phyloP scores from a whole-genome alignment of 2,797 vertebrate genomes.

The Lacerta bilineata region DNA sequence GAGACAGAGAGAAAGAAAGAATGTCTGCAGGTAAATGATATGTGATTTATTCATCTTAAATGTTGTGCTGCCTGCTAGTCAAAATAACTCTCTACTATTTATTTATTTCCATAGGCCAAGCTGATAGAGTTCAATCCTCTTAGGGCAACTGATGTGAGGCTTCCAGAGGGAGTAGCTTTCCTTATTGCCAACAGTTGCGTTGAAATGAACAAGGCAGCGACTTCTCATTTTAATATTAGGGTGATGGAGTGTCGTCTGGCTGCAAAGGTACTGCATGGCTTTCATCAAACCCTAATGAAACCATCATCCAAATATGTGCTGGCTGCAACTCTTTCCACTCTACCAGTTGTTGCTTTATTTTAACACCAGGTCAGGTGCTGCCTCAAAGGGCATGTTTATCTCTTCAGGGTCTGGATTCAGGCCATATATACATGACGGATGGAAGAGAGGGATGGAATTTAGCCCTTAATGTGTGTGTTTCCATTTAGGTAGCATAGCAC shows the following conservation, averaged over 20 bases:
- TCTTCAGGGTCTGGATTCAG: constrained; percentile 56
- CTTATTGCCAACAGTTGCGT: constrained; percentile 97
- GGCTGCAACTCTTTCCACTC: constrained; percentile 46
- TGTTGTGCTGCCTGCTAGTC: constrained; percentile 62
- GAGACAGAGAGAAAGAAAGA: constrained; percentile 22
- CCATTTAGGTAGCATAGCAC: constrained; percentile 41
- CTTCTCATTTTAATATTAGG: constrained; percentile 95
- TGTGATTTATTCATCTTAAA: constrained; percentile 72
- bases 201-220: constrained; percentile 98
- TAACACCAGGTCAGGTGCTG: constrained; percentile 73
- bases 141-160: constrained; percentile 90
- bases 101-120: constrained; percentile 88
- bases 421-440: constrained; percentile 53
- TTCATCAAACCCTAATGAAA: constrained; percentile 68
- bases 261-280: constrained; percentile 88
- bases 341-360: constrained; percentile 49
- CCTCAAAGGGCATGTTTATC: constrained; percentile 63
- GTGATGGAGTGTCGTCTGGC: constrained; percentile 96
- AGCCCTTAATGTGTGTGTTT: constrained; percentile 50
- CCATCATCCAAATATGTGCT: constrained; percentile 64
- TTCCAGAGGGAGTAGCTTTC: constrained; percentile 91
- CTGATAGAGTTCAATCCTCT: constrained; percentile 96
- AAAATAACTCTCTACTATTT: constrained; percentile 65
- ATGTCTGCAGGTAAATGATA: constrained; percentile 51
- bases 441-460: constrained; percentile 15